Percentiles rank a stretch among this genome's conserved stretches.
Conservation (phyloP, 2,888 invertebrate species). For the Papilio demoleus region DNA sequence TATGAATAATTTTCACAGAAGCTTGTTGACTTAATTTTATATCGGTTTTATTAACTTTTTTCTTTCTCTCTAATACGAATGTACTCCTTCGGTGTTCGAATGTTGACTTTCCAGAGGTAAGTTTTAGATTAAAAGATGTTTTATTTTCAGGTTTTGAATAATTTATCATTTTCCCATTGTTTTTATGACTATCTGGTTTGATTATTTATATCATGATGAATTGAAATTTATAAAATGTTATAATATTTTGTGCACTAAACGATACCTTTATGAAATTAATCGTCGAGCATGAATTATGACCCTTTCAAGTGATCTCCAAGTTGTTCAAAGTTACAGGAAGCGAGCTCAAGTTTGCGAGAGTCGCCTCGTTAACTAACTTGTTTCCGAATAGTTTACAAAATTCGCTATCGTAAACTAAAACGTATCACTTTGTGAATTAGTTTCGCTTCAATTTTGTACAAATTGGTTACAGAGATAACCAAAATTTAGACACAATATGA, state of each 20-base stretch:
- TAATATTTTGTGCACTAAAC: background rate
- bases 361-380: constrained; percentile 34
- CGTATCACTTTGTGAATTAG: constrained; percentile 27
- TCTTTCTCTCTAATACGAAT: constrained; percentile 41
- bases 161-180: constrained; percentile 20
- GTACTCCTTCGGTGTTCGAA: constrained; percentile 30
- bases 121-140: constrained; percentile 38
- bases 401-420: constrained; percentile 34
- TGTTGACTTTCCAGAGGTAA: constrained; percentile 33
- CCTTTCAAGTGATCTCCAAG: constrained; percentile 27
- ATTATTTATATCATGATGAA: background rate
- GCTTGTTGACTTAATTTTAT: constrained; percentile 83
- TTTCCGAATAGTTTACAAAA: constrained; percentile 36
- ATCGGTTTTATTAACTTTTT: constrained; percentile 61
- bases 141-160: constrained; percentile 29
- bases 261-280: constrained; percentile 32
- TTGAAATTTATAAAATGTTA: background rate
- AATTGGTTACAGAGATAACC: constrained; percentile 5
- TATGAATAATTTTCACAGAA: constrained; percentile 78
- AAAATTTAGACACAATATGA: constrained; percentile 5
- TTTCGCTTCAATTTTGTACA: constrained; percentile 15
- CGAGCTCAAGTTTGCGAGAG: constrained; percentile 14
- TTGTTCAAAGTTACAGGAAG: constrained; percentile 18
- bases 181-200: constrained; percentile 28
- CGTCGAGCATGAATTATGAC: constrained; percentile 25